Conservation (phyloP, 2,888 invertebrate species). For the Acleris cristana region DNA sequence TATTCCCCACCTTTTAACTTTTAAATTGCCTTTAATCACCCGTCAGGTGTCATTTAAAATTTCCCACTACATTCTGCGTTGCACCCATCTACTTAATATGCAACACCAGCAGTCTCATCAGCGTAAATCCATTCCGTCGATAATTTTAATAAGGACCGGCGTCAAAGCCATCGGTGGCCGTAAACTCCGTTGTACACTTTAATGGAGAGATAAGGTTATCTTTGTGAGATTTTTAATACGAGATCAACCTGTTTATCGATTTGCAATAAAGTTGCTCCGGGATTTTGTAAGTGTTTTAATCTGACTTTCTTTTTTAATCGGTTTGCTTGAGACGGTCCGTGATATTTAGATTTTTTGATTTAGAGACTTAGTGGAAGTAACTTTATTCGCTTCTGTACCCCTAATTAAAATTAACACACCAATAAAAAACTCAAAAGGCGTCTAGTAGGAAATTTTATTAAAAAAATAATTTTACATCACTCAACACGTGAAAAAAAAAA, state of each 20-base stretch:
- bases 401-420: too few species aligned
- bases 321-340: background rate
- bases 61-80: constrained; percentile 26
- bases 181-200: constrained; percentile 54
- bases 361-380: too few species aligned
- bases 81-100: constrained; percentile 55
- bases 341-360: too few species aligned
- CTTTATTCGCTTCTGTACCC: too few species aligned
- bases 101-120: constrained; percentile 61
- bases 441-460: too few species aligned
- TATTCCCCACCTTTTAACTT: constrained; percentile 9
- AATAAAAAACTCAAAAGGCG: too few species aligned
- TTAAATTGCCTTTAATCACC: constrained; percentile 21
- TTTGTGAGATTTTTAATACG: constrained; percentile 38
- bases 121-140: constrained; percentile 63
- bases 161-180: constrained; percentile 50
- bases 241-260: constrained; percentile 25
- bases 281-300: constrained; percentile 10
- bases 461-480: too few species aligned
- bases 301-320: constrained; percentile 15
- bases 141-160: constrained; percentile 54
- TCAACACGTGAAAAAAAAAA: too few species aligned
- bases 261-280: constrained; percentile 24
- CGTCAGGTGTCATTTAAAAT: constrained; percentile 27
- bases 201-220: constrained; percentile 56